Evolutionary conservation across 2,797 vertebrate species (phyloP), one percentile per base, ranked within the genome.

Genomic region (Fistularia commersonii): DNA sequence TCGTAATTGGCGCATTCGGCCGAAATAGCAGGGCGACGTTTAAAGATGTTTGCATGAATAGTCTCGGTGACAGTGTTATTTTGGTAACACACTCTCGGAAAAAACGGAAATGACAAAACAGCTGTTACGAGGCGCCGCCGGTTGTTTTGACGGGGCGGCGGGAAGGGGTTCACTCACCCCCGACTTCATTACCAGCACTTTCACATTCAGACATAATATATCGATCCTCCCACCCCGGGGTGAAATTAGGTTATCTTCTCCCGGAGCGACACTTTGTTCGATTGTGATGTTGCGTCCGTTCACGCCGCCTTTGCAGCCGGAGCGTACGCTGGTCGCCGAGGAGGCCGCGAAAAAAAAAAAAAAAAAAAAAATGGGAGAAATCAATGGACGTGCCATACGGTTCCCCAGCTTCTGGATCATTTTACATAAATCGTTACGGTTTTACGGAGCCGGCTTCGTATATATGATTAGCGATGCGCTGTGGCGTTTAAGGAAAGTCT

Each of bases 351-450:
- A 23, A 23, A 23, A 23, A 23, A 23, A 23, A 23, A 23, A 23
- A 23, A 23, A 23, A 23, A 23, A 23, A 23, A 23, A 23, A 23
- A 2, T 2, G 2, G 23, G 2, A 23, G 23, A 23, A 23, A 23
- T 23, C 23, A 23, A 23, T 23, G 23, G 23, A 2, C 23, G 23
- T 23, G 23, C 23, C 23, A 23, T 23, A 2, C 23, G 2, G 4
- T 23, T 4, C 23, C 23, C 23, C 23, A 4, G 2, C 68, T 55
- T 88, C 86, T 90, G 85, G 86, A 90, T 89, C 54, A 76, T 88
- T 89, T 88, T 69, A 81, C 80, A 87, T 87, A 89, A 90, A 90
- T 92, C 88, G 84, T 89, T 91, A 81, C 7, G 46, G 61, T 88
- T 80, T 79, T 87, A 23, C 2, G 23, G 23, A 23, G 4, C 23